Evolutionary conservation across 1,140 invertebrate species (phyloP).

Genomic region (Phenacoccus solenopsis): DNA sequence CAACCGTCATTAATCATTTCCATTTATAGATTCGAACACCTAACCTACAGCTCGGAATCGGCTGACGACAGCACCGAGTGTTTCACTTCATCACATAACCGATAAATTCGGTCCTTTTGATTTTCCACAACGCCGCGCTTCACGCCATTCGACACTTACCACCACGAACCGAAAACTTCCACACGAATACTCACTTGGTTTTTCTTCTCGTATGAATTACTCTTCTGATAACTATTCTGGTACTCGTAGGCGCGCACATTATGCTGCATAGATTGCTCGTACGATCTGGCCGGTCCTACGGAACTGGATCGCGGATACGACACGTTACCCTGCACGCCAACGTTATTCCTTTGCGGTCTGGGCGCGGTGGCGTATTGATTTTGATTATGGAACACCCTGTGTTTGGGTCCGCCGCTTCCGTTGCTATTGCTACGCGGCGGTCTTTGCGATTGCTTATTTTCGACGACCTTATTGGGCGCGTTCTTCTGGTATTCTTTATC

Average conservation of each 20-base stretch:
- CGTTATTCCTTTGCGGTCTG: not conserved
- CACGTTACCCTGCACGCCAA: not conserved
- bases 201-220: not conserved
- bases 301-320: not conserved
- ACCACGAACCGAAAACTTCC: too few species aligned
- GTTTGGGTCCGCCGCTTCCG: not conserved
- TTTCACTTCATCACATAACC: too few species aligned
- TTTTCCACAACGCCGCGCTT: too few species aligned
- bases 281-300: not conserved
- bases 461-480: not conserved
- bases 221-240: not conserved
- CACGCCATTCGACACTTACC: too few species aligned
- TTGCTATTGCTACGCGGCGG: not conserved
- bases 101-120: too few species aligned
- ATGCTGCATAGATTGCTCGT: not conserved
- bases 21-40: too few species aligned
- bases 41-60: too few species aligned
- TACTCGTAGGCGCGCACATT: not conserved
- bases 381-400: not conserved
- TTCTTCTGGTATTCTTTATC: constrained; percentile 3
- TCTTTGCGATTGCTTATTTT: not conserved
- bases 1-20: too few species aligned
- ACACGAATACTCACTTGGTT: not conserved
- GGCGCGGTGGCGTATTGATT: not conserved
- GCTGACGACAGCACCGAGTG: too few species aligned